Evolutionary conservation across 2,888 invertebrate species (phyloP).

Genomic region (Mactromeris polynyma): DNA sequence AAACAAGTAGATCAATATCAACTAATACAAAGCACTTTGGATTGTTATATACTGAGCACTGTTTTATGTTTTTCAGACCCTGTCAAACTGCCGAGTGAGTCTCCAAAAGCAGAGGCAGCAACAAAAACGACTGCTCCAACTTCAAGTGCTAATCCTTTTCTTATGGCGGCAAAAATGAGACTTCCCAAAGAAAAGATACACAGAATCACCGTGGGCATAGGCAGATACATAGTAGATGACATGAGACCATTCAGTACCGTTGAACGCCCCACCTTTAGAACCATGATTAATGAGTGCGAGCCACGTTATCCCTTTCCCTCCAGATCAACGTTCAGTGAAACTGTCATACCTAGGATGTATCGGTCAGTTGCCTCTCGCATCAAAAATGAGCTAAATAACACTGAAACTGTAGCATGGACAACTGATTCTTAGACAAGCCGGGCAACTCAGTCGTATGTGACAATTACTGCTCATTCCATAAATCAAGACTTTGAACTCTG

Average conservation of each 20-base stretch:
- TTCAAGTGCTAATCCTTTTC: not conserved
- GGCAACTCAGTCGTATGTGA: conserved; percentile 29
- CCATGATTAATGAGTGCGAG: conserved; percentile 14
- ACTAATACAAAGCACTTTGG: too few species aligned
- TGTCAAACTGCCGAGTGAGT: too few species aligned
- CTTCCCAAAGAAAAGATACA: not conserved
- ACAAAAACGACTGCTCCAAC: not conserved
- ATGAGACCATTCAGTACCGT: conserved; percentile 20
- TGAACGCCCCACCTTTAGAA: not conserved
- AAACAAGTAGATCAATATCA: too few species aligned
- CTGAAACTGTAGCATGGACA: conserved; percentile 9
- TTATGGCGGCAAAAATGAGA: not conserved
- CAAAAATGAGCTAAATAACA: not conserved
- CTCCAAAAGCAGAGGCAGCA: not conserved
- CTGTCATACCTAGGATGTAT: not conserved
- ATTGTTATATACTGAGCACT: too few species aligned
- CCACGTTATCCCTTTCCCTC: conserved; percentile 13
- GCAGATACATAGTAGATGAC: not conserved
- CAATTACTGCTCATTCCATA: conserved; percentile 17
- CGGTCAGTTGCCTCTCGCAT: not conserved
- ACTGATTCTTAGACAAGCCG: conserved; percentile 28
- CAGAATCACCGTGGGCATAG: not conserved
- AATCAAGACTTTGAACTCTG: not conserved
- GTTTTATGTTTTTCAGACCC: too few species aligned
- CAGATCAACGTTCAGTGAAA: not conserved